Conservation (phyloP, 2,797 vertebrate species). For the Coregonus sp. region DNA sequence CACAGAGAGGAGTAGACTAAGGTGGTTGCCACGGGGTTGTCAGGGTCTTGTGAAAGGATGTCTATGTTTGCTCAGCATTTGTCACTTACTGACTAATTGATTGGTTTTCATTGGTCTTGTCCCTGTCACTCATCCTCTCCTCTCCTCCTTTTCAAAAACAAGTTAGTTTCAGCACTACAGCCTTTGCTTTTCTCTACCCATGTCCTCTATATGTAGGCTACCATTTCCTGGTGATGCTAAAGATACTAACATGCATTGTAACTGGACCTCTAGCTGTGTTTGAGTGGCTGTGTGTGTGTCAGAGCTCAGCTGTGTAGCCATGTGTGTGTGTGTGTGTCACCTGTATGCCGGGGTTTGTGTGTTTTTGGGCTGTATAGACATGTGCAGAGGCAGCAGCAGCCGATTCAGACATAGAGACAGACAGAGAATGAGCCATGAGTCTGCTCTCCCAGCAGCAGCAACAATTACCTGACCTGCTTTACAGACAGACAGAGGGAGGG, state of each 20-base stretch:
- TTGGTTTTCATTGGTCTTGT: slow-evolving; percentile 32
- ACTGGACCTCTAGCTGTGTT: neutral
- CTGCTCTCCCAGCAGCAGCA: slow-evolving; percentile 8
- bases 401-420: slow-evolving; percentile 2
- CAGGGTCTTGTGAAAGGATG: slow-evolving; percentile 25
- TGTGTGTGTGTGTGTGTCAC: slow-evolving; percentile 11
- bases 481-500: slow-evolving; percentile 30
- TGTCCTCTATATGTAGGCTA: neutral
- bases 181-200: neutral
- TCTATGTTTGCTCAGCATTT: slow-evolving; percentile 44
- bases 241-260: neutral
- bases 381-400: slow-evolving; percentile 15
- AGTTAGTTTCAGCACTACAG: slow-evolving; percentile 17
- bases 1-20: slow-evolving; percentile 20
- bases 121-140: slow-evolving; percentile 14
- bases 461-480: slow-evolving; percentile 57
- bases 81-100: slow-evolving; percentile 48
- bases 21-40: slow-evolving; percentile 37
- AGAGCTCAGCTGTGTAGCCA: neutral
- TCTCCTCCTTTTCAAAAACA: slow-evolving; percentile 23
- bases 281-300: neutral
- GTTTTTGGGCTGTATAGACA: neutral
- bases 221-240: too few species aligned
- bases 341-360: neutral
- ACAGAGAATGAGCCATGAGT: slow-evolving; percentile 4